Evolutionary conservation across 2,888 invertebrate genomes (phyloP).

Genomic region (Petrolisthes cinctipes): DNA sequence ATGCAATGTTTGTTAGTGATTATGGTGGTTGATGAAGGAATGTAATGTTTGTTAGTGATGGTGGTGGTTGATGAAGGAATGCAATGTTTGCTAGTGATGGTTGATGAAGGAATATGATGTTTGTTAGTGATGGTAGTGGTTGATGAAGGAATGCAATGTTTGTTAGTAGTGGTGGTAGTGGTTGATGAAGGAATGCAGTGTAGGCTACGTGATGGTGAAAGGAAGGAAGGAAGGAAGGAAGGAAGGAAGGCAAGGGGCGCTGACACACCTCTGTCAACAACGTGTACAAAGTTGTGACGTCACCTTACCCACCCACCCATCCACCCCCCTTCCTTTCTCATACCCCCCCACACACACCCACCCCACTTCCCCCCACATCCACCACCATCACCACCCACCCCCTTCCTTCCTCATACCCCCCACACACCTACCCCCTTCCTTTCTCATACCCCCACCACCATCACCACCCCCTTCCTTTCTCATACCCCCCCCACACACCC

Average conservation of each 20-base stretch:
- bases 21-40: neutral
- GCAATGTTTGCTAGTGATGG: neutral
- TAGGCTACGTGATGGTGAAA: neutral
- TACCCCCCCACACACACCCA: neutral
- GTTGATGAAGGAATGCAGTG: neutral
- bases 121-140: neutral
- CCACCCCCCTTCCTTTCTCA: neutral
- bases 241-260: neutral
- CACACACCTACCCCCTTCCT: neutral
- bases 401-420: neutral
- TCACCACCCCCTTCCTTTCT: neutral
- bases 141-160: neutral
- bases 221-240: neutral
- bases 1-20: neutral
- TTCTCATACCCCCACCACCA: neutral
- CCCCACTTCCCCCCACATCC: neutral
- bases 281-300: neutral
- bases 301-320: neutral
- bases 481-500: neutral
- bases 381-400: too few relatives aligned
- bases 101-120: neutral
- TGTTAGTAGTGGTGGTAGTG: neutral
- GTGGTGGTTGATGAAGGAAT: neutral
- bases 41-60: neutral
- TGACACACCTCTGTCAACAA: constrained; percentile 15